phyloP scores from a whole-genome alignment of 2,797 vertebrate genomes.

The Emydoidea blandingii region DNA sequence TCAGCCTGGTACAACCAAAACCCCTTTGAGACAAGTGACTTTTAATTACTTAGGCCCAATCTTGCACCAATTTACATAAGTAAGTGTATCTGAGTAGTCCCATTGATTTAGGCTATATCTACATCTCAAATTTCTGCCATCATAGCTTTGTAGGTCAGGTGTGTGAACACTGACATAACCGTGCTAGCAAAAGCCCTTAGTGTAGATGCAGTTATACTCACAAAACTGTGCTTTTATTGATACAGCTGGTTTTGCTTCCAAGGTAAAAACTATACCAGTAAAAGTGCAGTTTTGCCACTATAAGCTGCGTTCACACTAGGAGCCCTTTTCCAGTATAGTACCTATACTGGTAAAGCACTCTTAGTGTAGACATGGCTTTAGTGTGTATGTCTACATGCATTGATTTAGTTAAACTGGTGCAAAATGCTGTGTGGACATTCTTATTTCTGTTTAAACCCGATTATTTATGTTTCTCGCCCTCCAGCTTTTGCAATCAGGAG shows the following conservation, averaged over 20 bases:
- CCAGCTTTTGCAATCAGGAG: slow-evolving; percentile 44
- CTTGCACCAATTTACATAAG: not conserved
- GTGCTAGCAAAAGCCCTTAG: no score
- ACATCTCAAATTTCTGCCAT: not conserved
- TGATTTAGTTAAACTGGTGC: not conserved
- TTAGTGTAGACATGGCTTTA: no score
- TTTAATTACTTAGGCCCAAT: not conserved
- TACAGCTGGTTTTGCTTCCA: no score
- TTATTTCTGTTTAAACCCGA: not conserved
- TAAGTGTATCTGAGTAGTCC: not conserved
- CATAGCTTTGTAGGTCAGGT: not conserved
- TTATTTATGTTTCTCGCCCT: slow-evolving; percentile 20
- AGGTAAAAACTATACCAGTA: no score
- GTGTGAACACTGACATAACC: no score
- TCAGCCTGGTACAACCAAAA: no score
- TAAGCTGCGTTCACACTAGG: no score
- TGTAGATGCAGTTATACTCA: no score
- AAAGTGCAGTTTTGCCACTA: no score
- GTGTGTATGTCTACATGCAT: not conserved
- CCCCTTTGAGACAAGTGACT: not conserved
- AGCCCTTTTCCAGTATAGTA: no score
- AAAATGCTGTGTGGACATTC: not conserved
- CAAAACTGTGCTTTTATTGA: no score
- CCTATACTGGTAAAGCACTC: no score
- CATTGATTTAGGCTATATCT: not conserved